phyloP scores from a whole-genome alignment of 2,113 vertebrate species.

The Myotis davidii region DNA sequence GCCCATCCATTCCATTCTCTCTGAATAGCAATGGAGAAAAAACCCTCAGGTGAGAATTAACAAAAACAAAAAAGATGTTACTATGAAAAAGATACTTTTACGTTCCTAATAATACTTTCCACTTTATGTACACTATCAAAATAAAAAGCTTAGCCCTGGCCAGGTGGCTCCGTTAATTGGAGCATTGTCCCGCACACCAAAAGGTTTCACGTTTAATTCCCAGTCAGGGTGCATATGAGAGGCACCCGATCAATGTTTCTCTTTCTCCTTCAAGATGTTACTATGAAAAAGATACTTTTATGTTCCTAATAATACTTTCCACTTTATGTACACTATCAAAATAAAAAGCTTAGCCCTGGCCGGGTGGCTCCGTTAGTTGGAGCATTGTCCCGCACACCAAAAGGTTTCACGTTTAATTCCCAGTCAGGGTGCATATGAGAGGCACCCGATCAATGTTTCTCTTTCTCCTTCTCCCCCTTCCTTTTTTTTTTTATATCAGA shows the following conservation, averaged over 20 bases:
- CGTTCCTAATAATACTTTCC: not conserved
- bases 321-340: not conserved
- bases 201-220: not conserved
- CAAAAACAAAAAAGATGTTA: not conserved
- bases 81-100: not conserved
- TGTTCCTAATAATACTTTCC: not conserved
- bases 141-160: not conserved
- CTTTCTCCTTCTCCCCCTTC: not conserved
- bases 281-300: not conserved
- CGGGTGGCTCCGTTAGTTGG: not conserved
- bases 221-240: not conserved
- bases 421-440: not conserved
- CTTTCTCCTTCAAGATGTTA: not conserved
- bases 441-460: not conserved
- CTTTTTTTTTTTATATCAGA: too few species aligned
- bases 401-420: not conserved
- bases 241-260: not conserved
- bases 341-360: not conserved
- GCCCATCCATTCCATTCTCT: too few species aligned
- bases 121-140: not conserved
- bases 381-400: not conserved
- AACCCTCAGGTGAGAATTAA: too few species aligned
- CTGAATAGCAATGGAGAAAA: too few species aligned
- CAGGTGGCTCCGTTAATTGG: not conserved
- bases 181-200: not conserved